phyloP scores from a whole-genome alignment of 2,797 vertebrate species.

The Pristis pectinata region DNA sequence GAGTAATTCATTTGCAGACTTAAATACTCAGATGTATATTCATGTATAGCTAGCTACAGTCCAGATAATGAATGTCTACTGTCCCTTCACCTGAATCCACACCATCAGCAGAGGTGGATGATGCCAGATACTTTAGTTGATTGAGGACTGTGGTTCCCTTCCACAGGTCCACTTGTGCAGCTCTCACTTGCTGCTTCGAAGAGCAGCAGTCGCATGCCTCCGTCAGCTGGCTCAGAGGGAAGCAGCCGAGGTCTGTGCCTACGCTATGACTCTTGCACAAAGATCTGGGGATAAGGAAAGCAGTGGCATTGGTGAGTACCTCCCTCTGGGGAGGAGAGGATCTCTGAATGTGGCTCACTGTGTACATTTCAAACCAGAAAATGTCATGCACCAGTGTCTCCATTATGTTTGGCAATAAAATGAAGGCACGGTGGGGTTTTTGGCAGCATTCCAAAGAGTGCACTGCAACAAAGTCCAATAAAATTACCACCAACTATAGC shows the following conservation, averaged over 20 bases:
- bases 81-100: too few species aligned
- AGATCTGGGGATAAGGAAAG: slow-evolving; percentile 76
- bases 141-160: slow-evolving; percentile 41
- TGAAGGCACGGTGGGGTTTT: background rate
- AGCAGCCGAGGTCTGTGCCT: slow-evolving; percentile 92
- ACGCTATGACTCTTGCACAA: slow-evolving; percentile 90
- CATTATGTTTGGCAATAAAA: background rate
- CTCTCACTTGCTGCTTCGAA: slow-evolving; percentile 85
- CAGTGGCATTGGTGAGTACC: slow-evolving; percentile 68
- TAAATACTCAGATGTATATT: background rate
- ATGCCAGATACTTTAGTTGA: background rate
- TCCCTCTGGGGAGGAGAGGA: background rate
- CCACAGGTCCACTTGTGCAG: slow-evolving; percentile 91
- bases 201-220: slow-evolving; percentile 90
- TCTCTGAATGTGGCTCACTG: background rate
- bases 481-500: background rate
- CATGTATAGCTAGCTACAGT: background rate
- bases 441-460: background rate
- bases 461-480: background rate
- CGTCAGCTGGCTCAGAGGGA: slow-evolving; percentile 93
- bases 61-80: background rate
- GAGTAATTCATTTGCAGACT: background rate
- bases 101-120: too few species aligned
- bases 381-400: background rate
- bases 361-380: background rate